Conservation (phyloP, 2,797 vertebrate species). For the Eidolon dupreanum region DNA sequence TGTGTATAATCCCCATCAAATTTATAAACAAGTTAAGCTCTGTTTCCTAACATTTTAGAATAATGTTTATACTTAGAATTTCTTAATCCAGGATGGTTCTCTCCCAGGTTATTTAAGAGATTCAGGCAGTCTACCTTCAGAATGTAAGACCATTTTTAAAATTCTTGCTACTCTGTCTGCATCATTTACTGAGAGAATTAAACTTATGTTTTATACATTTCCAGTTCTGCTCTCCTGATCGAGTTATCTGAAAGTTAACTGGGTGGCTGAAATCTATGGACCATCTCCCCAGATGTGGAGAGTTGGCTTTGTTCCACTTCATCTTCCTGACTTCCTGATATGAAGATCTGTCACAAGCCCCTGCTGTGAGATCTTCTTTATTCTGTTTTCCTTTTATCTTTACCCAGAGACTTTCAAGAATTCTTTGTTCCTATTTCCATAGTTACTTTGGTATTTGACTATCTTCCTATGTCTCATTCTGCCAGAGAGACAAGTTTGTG, state of each 20-base stretch:
- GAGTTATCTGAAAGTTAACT: conserved; percentile 72
- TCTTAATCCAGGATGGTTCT: conserved; percentile 28
- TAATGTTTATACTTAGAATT: conserved; percentile 38
- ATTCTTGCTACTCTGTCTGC: conserved; percentile 57
- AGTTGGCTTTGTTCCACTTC: conserved; percentile 62
- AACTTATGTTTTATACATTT: conserved; percentile 61
- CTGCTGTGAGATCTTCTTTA: conserved; percentile 73
- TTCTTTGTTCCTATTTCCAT: conserved; percentile 77
- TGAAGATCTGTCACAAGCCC: conserved; percentile 70
- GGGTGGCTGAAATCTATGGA: conserved; percentile 64
- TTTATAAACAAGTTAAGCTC: not conserved
- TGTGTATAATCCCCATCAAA: not conserved
- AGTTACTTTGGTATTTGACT: conserved; percentile 74
- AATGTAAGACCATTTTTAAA: conserved; percentile 60
- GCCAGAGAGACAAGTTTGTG: conserved; percentile 58
- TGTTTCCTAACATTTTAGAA: conserved; percentile 26
- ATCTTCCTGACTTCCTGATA: conserved; percentile 74
- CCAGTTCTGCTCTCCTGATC: conserved; percentile 65
- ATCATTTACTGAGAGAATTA: conserved; percentile 71
- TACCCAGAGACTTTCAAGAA: conserved; percentile 74
- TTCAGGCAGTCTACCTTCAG: conserved; percentile 44
- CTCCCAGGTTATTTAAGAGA: conserved; percentile 44
- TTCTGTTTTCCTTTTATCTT: conserved; percentile 78
- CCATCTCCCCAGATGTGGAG: conserved; percentile 61
- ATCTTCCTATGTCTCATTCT: conserved; percentile 53